A percentile compares a stretch with the other conserved stretches of the same genome.
Evolutionary conservation across 2,797 vertebrate species (phyloP).

Genomic region (Paedocypris micromegethes): DNA sequence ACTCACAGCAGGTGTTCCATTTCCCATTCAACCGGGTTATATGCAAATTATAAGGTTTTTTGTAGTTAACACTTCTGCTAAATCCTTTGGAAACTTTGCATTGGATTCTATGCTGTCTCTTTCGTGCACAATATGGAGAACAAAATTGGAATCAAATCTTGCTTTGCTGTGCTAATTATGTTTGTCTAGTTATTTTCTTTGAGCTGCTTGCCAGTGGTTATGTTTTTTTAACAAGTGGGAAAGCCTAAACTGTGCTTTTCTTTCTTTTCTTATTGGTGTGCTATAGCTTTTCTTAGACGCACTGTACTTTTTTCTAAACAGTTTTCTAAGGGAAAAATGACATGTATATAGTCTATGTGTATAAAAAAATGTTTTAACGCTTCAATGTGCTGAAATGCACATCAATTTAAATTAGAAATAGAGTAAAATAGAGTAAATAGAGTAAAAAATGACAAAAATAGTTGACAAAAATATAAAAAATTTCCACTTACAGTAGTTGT

Average conservation of each 20-base stretch:
- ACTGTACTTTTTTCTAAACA: too few relatives aligned
- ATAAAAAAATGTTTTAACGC: too few relatives aligned
- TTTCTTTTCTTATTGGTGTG: not conserved
- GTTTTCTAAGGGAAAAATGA: too few relatives aligned
- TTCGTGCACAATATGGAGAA: slow-evolving; percentile 1
- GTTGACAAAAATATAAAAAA: too few relatives aligned
- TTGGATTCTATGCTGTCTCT: not conserved
- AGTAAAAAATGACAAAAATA: too few relatives aligned
- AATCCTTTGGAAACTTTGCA: not conserved
- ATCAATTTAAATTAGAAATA: too few relatives aligned
- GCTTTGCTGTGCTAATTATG: slow-evolving; percentile 1
- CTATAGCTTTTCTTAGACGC: not conserved
- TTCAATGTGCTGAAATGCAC: too few relatives aligned
- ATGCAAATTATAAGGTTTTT: not conserved
- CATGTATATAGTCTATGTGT: too few relatives aligned
- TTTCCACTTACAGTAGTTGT: too few relatives aligned
- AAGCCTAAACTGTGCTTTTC: not conserved
- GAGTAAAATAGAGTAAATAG: too few relatives aligned
- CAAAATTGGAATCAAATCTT: slow-evolving; percentile 7
- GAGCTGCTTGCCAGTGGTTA: slow-evolving; percentile 1
- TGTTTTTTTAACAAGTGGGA: not conserved
- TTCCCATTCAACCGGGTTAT: not conserved
- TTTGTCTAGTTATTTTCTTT: not conserved
- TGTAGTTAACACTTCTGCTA: not conserved
- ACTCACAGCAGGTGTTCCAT: not conserved